Conservation (phyloP, 2,113 vertebrate species). For the Merops nubicus region DNA sequence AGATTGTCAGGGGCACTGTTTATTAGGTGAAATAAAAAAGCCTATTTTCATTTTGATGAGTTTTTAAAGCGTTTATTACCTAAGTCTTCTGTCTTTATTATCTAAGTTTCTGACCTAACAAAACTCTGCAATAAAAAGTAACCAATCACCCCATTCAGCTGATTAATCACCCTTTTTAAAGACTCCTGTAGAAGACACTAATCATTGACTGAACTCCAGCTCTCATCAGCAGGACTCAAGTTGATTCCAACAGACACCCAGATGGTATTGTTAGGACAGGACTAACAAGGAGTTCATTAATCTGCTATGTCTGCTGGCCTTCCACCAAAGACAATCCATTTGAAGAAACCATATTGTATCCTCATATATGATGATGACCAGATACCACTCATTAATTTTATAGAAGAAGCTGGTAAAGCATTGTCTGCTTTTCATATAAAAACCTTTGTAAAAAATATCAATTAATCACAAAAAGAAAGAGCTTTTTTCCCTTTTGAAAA, state of each 20-base stretch:
- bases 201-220: constrained; percentile 18
- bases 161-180: constrained; percentile 45
- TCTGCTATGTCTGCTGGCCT: constrained; percentile 14
- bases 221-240: not conserved
- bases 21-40: constrained; percentile 62
- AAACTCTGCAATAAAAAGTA: not conserved
- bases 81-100: not conserved
- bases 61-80: constrained; percentile 36
- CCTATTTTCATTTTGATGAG: constrained; percentile 34
- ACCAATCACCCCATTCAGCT: not conserved
- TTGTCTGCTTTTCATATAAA: not conserved
- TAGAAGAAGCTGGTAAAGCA: not conserved
- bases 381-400: constrained; percentile 28
- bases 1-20: constrained; percentile 53
- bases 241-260: constrained; percentile 23
- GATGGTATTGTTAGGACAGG: constrained; percentile 27
- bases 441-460: constrained; percentile 19
- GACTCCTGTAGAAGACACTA: not conserved
- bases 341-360: not conserved
- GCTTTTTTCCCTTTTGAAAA: not conserved
- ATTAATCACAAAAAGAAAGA: not conserved
- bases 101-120: not conserved
- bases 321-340: constrained; percentile 35
- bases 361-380: not conserved
- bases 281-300: constrained; percentile 29